phyloP scores from a whole-genome alignment of 2,113 vertebrate genomes.

The Castor canadensis region DNA sequence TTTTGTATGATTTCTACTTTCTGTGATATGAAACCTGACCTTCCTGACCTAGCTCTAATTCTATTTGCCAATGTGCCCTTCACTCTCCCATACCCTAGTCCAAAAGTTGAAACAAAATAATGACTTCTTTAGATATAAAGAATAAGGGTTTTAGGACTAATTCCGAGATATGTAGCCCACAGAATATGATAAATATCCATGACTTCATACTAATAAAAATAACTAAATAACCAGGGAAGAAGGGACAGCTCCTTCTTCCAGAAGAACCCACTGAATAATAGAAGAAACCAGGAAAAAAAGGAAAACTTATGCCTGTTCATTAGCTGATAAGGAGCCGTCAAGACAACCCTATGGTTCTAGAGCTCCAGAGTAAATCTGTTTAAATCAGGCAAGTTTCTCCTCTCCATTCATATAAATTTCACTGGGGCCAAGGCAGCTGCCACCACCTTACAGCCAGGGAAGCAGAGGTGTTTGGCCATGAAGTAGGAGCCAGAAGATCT shows the following conservation, averaged over 20 bases:
- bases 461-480: not conserved
- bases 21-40: not conserved
- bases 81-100: not conserved
- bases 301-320: too few relatives aligned
- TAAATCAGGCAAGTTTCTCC: not conserved
- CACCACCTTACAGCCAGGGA: not conserved
- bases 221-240: too few relatives aligned
- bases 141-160: too few relatives aligned
- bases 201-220: too few relatives aligned
- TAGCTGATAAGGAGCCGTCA: not conserved
- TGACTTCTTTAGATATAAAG: too few relatives aligned
- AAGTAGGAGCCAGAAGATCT: not conserved
- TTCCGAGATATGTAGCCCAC: too few relatives aligned
- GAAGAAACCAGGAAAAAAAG: too few relatives aligned
- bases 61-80: not conserved
- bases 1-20: not conserved
- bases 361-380: constrained; percentile 28
- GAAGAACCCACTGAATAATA: too few relatives aligned
- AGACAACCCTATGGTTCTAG: not conserved
- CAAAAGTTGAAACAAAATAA: not conserved
- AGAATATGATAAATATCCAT: too few relatives aligned
- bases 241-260: too few relatives aligned
- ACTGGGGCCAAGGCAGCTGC: not conserved
- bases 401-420: not conserved
- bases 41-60: not conserved